phyloP scores from a whole-genome alignment of 2,113 vertebrate species.

The Saguinus midas region DNA sequence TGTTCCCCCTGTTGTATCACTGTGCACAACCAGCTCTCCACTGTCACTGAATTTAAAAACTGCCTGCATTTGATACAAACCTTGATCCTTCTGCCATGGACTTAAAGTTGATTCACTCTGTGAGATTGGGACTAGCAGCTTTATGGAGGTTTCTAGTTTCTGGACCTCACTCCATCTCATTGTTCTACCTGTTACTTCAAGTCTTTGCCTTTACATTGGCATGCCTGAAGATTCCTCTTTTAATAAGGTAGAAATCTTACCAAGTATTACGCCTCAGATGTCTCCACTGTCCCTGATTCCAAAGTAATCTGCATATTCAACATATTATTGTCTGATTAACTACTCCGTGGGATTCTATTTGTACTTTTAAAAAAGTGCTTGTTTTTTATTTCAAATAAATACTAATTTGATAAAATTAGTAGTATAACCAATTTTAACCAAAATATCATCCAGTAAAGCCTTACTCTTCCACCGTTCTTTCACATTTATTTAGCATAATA shows the following conservation, averaged over 20 bases:
- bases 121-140: neutral
- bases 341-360: neutral
- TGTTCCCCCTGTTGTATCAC: neutral
- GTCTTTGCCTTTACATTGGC: neutral
- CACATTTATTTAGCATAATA: neutral
- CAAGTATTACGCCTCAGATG: neutral
- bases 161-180: neutral
- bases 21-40: too few species aligned
- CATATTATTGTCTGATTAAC: neutral
- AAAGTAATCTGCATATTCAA: neutral
- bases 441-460: neutral
- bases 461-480: neutral
- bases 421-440: neutral
- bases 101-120: neutral
- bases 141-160: neutral
- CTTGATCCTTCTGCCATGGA: neutral
- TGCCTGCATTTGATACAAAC: neutral
- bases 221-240: neutral
- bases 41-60: neutral
- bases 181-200: neutral
- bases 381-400: neutral
- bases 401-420: neutral
- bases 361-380: neutral
- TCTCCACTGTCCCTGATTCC: neutral
- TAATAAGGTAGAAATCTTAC: neutral